Conservation (phyloP, 2,797 vertebrate species). For the Toxotes lorentzi region DNA sequence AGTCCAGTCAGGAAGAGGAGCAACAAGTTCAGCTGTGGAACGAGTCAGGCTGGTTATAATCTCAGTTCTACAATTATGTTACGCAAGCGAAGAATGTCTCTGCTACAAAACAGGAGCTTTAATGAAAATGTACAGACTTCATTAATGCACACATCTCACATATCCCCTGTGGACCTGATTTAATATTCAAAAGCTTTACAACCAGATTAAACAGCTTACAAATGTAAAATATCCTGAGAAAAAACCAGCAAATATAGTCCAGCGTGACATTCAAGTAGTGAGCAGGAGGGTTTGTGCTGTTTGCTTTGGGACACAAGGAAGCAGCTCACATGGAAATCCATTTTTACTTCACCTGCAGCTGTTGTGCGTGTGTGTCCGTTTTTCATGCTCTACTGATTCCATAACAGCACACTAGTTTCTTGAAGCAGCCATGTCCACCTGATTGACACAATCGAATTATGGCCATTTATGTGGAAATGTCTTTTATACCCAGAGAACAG, state of each 20-base stretch:
- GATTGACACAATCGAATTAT: background rate
- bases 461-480: conserved; percentile 8
- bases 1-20: background rate
- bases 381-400: conserved; percentile 10
- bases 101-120: background rate
- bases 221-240: background rate
- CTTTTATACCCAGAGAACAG: background rate
- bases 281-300: background rate
- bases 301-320: background rate
- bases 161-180: background rate
- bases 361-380: background rate
- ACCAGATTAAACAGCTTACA: background rate
- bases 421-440: background rate
- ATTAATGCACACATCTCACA: background rate
- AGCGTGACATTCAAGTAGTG: background rate
- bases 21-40: background rate
- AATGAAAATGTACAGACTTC: background rate
- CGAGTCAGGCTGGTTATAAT: background rate
- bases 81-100: background rate
- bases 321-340: conserved; percentile 1
- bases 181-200: background rate
- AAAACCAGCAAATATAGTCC: background rate
- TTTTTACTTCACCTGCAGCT: background rate
- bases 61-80: background rate
- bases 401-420: background rate